Evolutionary conservation across 2,888 invertebrate species (phyloP).

Genomic region (Brachynemurus nebulosus): DNA sequence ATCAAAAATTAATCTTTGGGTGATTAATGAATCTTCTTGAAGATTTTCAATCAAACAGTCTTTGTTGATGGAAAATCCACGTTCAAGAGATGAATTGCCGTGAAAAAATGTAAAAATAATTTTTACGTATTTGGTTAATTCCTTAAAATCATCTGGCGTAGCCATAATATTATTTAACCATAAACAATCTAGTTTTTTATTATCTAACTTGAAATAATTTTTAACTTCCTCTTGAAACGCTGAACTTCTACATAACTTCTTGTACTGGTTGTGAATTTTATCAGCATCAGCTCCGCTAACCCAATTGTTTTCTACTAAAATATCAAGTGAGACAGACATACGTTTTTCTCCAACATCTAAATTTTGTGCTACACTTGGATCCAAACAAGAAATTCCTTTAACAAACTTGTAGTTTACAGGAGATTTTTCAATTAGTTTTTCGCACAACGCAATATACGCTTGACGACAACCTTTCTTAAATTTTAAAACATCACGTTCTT

Average conservation of each 20-base stretch:
- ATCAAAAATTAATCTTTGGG: slow-evolving; percentile 6
- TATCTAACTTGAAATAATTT: neutral
- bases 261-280: neutral
- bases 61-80: slow-evolving; percentile 10
- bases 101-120: slow-evolving; percentile 8
- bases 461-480: neutral
- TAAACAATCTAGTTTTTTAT: neutral
- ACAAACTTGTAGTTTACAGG: neutral
- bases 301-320: neutral
- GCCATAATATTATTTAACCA: neutral
- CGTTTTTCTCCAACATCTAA: no score
- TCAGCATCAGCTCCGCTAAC: neutral
- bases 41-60: slow-evolving; percentile 9
- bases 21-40: slow-evolving; percentile 7
- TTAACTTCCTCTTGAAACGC: neutral
- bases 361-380: no score
- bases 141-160: no score
- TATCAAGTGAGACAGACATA: neutral
- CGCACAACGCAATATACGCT: neutral
- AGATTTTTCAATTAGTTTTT: neutral
- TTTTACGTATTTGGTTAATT: slow-evolving; percentile 6
- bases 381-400: neutral
- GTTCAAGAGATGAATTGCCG: slow-evolving; percentile 6
- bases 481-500: neutral
- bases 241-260: neutral